Conservation (phyloP, 2,797 vertebrate genomes). For the Schizothorax lantsangensis region DNA sequence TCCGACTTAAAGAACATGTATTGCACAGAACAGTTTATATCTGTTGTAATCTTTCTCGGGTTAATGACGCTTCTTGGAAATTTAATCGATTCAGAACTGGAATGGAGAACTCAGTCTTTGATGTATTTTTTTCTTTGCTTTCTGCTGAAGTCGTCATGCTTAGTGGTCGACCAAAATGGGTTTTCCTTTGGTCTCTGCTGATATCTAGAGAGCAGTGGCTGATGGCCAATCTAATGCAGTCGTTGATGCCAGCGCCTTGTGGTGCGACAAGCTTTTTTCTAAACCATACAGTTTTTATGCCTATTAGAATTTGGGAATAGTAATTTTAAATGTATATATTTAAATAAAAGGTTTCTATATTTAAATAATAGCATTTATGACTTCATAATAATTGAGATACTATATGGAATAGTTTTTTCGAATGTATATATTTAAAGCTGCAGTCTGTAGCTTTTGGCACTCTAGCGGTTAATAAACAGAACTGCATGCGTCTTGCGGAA, state of each 20-base stretch:
- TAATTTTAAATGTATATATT: neutral
- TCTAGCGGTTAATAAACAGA: no score
- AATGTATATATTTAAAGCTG: no score
- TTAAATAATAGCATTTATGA: neutral
- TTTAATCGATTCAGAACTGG: neutral
- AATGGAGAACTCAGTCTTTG: neutral
- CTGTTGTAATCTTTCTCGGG: neutral
- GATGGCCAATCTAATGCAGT: neutral
- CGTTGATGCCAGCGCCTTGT: neutral
- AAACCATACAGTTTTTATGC: neutral
- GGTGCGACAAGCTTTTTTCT: neutral
- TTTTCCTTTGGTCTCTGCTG: neutral
- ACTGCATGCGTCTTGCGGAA: no score
- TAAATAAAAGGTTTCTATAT: neutral
- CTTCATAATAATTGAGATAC: neutral
- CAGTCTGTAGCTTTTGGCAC: no score
- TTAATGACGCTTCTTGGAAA: neutral
- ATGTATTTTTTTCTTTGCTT: no score
- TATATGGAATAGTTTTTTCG: neutral
- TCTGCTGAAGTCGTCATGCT: neutral
- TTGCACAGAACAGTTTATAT: neutral
- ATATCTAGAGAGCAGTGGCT: neutral
- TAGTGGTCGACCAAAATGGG: neutral
- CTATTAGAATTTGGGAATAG: neutral
- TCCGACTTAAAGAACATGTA: neutral